Evolutionary conservation across 53 echinoderm and acorn worm genomes (phyloP).

Genomic region (Astropecten irregularis): DNA sequence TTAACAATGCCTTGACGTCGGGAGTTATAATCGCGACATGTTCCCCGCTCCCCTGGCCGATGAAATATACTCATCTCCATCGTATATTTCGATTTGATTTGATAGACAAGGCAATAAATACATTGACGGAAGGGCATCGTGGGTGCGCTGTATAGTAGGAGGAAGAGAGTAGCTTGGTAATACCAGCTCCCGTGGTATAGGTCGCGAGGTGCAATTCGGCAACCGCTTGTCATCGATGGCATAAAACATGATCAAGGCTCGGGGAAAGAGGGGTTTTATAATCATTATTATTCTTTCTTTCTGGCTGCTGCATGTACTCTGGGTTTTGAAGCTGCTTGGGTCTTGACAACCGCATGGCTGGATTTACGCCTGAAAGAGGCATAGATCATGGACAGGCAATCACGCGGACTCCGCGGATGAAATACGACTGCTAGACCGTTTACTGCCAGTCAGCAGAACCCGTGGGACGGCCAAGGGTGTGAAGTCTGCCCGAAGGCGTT

Average conservation of each 20-base stretch:
- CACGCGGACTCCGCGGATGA: background rate
- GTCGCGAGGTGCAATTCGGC: background rate
- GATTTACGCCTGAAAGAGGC: conserved; percentile 39
- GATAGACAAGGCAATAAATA: conserved; percentile 55
- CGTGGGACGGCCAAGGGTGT: conserved; percentile 42
- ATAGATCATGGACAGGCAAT: conserved; percentile 28
- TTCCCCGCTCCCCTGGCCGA: too few relatives aligned
- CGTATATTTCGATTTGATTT: conserved; percentile 43
- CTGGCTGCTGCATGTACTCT: too few relatives aligned
- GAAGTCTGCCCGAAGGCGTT: conserved; percentile 22
- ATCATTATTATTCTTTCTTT: too few relatives aligned
- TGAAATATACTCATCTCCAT: conserved; percentile 16
- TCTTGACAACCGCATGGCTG: background rate
- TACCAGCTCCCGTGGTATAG: too few relatives aligned
- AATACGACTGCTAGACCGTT: background rate
- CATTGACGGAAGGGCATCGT: conserved; percentile 27
- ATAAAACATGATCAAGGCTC: conserved; percentile 24
- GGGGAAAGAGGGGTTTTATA: too few relatives aligned
- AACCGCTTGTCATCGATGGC: conserved; percentile 10
- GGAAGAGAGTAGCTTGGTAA: too few relatives aligned
- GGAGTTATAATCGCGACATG: too few relatives aligned
- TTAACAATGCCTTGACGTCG: background rate
- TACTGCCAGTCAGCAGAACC: conserved; percentile 31
- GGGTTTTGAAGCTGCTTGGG: too few relatives aligned
- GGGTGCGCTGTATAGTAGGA: too few relatives aligned